Conservation (phyloP, 2,888 invertebrate species). For the Alloscopus bannaensis region DNA sequence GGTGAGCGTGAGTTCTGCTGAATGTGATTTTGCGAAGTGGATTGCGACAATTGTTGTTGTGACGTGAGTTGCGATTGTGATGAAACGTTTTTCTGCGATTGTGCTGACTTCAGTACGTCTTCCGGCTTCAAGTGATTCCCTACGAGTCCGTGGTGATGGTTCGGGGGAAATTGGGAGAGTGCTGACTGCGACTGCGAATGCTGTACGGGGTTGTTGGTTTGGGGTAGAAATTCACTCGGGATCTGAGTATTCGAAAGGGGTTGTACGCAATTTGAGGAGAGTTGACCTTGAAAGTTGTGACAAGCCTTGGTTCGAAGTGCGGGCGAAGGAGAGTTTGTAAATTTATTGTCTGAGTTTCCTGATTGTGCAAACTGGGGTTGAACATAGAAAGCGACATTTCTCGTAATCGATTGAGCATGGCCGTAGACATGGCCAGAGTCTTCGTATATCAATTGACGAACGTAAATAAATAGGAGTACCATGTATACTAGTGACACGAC, state of each 20-base stretch:
- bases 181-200: conserved; percentile 34
- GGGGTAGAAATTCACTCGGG: conserved; percentile 61
- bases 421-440: conserved; percentile 68
- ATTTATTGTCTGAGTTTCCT: conserved; percentile 66
- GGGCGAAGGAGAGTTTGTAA: conserved; percentile 63
- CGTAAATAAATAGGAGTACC: conserved; percentile 61
- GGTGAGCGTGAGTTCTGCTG: conserved; percentile 49
- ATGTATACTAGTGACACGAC: conserved; percentile 63
- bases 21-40: conserved; percentile 35
- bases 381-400: conserved; percentile 68
- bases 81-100: neutral
- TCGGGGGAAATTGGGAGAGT: neutral
- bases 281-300: conserved; percentile 52
- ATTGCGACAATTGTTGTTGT: neutral
- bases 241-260: conserved; percentile 61
- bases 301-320: conserved; percentile 58
- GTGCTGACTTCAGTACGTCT: conserved; percentile 15
- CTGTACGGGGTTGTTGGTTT: conserved; percentile 22
- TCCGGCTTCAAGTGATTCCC: conserved; percentile 30
- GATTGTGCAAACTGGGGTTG: conserved; percentile 67
- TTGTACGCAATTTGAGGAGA: conserved; percentile 46
- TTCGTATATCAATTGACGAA: conserved; percentile 65
- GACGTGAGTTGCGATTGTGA: conserved; percentile 1
- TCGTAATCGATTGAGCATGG: conserved; percentile 66
- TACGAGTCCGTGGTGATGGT: conserved; percentile 14